Percentiles rank a stretch among this genome's conserved stretches.
Evolutionary conservation across 2,113 vertebrate species (phyloP).

Genomic region (Silurus meridionalis): DNA sequence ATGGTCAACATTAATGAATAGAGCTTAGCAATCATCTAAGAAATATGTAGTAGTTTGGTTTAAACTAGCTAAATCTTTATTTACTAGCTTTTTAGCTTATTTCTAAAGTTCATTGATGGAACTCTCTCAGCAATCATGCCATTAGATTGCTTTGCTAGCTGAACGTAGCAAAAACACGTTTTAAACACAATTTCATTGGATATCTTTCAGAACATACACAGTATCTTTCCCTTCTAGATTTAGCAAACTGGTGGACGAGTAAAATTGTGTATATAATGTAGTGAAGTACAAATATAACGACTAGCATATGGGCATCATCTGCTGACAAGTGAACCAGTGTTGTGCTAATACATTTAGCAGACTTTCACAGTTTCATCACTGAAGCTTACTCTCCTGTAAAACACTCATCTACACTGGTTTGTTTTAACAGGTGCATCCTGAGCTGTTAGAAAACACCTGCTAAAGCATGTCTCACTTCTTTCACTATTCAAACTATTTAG

Average conservation of each 20-base stretch:
- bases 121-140: too few relatives aligned
- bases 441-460: background rate
- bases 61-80: background rate
- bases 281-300: background rate
- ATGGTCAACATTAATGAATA: too few relatives aligned
- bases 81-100: background rate
- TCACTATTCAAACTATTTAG: slow-evolving; percentile 34
- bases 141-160: background rate
- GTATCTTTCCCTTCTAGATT: background rate
- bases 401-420: slow-evolving; percentile 8
- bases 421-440: slow-evolving; percentile 34
- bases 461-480: background rate
- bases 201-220: background rate
- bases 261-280: too few relatives aligned
- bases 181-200: too few relatives aligned
- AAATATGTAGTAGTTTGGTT: background rate
- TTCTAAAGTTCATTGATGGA: too few relatives aligned
- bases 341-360: slow-evolving; percentile 9
- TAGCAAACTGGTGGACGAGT: background rate
- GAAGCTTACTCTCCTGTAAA: slow-evolving; percentile 2
- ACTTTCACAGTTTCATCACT: slow-evolving; percentile 15
- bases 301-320: background rate
- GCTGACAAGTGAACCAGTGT: background rate
- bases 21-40: background rate
- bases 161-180: too few relatives aligned